Evolutionary conservation across 2,888 invertebrate genomes (phyloP).

Genomic region (Exephanes ischioxanthus): DNA sequence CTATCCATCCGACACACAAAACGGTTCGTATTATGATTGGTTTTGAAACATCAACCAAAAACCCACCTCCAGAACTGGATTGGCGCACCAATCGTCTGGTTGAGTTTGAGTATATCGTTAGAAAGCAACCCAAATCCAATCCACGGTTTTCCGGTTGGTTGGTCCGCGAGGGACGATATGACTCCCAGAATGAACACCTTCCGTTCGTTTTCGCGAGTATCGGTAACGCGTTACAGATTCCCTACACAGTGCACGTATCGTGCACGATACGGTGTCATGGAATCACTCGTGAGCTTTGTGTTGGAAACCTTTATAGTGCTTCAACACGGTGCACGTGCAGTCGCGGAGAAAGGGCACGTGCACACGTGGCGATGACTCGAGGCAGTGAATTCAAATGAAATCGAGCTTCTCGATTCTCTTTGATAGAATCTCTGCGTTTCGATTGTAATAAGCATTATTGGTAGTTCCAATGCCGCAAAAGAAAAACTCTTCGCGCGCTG

Average conservation of each 20-base stretch:
- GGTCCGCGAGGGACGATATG: too few relatives aligned
- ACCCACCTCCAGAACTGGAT: too few relatives aligned
- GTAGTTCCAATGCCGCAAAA: neutral
- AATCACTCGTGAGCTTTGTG: slow-evolving; percentile 12
- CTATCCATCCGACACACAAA: too few relatives aligned
- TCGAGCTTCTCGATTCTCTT: slow-evolving; percentile 54
- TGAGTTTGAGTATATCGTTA: too few relatives aligned
- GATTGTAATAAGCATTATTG: slow-evolving; percentile 10
- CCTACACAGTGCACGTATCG: neutral
- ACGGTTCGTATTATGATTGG: too few relatives aligned
- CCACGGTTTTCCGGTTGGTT: too few relatives aligned
- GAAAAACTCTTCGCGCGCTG: neutral
- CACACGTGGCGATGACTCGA: slow-evolving; percentile 42
- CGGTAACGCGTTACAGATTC: neutral
- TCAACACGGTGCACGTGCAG: slow-evolving; percentile 23
- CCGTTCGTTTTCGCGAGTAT: neutral
- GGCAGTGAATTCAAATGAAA: slow-evolving; percentile 61
- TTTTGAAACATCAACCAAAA: too few relatives aligned
- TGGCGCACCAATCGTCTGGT: too few relatives aligned
- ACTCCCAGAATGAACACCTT: neutral
- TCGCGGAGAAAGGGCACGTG: slow-evolving; percentile 59
- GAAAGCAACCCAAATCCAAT: too few relatives aligned
- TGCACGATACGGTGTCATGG: slow-evolving; percentile 1
- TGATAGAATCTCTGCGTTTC: neutral
- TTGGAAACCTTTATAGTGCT: slow-evolving; percentile 14